Evolutionary conservation across 2,797 vertebrate genomes (phyloP), one percentile per base, ranked within the genome.

Genomic region (Cirrhinus mrigala): DNA sequence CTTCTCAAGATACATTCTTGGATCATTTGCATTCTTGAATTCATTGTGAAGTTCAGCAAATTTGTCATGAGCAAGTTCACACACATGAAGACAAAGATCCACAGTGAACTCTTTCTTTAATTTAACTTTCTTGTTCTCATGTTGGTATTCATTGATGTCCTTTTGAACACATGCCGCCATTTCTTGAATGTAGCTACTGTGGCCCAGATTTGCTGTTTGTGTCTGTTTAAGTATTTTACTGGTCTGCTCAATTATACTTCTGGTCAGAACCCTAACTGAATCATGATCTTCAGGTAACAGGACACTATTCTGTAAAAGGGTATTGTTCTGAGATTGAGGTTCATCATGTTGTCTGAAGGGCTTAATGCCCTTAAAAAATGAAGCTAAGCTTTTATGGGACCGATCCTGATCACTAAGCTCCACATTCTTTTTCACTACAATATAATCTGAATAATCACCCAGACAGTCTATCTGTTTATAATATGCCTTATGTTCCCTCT

Each of bases 11-110:
- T 93, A 93, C 18, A 48, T 14, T 0, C 14, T 4, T 1, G 92
- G 91, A 79, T 93, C 73, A 16, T 94, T 93, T 78, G 88, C 88
- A 54, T 0, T 85, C 50, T 0, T 82, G 80, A 94, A 95, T 0
- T 40, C 66, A 1, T 0, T 0, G 0, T 92, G 91, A 24, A 90
- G 87, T 29, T 81, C 46, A 18, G 89, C 68, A 83, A 92, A 91
- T 0, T 1, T 73, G 4, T 62, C 4, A 10, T 20, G 78, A 54
- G 90, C 91, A 58, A 15, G 5, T 1, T 88, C 58, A 88, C 82
- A 89, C 16, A 87, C 79, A 79, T 70, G 18, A 1, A 90, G 84
- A 60, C 10, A 86, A n/a, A 90, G 79, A 83, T 90, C 87, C 8
- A 87, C n/a, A 7, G 4, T 44, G 52, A 88, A 89, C 46, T 84